Evolutionary conservation across 2,113 vertebrate genomes (phyloP).

Genomic region (Ophiodon elongatus): DNA sequence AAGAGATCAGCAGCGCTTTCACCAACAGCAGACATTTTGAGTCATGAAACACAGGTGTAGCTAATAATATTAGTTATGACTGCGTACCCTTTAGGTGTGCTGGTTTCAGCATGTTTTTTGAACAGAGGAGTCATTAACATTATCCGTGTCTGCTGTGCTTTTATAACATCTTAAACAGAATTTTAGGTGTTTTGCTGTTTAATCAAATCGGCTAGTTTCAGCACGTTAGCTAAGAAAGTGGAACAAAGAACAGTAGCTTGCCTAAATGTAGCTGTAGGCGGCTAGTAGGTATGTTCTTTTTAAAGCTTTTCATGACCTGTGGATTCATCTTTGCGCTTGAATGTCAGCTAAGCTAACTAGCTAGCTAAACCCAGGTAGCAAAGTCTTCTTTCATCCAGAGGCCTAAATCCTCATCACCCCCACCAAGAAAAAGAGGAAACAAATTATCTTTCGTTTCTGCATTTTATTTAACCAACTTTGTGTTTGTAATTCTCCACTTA

Average conservation of each 20-base stretch:
- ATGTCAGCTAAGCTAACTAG: neutral
- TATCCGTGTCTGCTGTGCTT: neutral
- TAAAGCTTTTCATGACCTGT: neutral
- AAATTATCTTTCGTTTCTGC: neutral
- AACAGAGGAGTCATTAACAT: neutral
- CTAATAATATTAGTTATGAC: neutral
- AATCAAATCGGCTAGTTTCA: neutral
- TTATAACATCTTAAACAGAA: neutral
- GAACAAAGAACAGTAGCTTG: neutral
- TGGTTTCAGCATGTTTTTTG: neutral
- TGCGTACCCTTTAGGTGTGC: neutral
- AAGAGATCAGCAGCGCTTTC: neutral
- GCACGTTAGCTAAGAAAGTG: neutral
- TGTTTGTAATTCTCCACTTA: too few species aligned
- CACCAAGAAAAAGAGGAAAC: too few species aligned
- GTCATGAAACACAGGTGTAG: neutral
- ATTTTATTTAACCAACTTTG: neutral
- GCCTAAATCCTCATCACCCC: too few species aligned
- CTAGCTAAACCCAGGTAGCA: neutral
- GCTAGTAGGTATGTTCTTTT: neutral
- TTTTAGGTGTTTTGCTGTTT: neutral
- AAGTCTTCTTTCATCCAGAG: neutral
- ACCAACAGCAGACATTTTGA: neutral
- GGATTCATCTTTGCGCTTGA: neutral
- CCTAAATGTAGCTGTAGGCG: neutral